These are phyloP conservation scores for Leucania comma DNA, from an alignment of 2,888 invertebrate genomes.

Conservation along the genomic window DNA sequence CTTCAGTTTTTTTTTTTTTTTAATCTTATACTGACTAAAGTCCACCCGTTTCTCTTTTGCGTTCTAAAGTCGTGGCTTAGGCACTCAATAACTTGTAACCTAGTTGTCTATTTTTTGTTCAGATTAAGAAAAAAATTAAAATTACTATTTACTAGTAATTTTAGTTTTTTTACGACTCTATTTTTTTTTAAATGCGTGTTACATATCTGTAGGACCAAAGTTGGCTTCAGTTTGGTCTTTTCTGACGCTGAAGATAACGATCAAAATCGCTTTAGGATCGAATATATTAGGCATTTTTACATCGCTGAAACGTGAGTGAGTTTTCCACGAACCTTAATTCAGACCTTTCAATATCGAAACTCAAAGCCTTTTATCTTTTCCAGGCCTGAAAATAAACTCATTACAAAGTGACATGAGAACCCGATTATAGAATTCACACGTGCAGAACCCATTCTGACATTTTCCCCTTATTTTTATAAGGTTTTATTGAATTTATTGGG, in stretches of 20 bases:
- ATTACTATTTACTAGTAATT: background rate
- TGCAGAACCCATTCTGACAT: slow-evolving; percentile 51
- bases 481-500: slow-evolving; percentile 61
- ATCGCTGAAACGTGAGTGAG: slow-evolving; percentile 51
- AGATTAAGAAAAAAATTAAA: slow-evolving; percentile 1
- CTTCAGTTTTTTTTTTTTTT: too few relatives aligned
- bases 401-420: slow-evolving; percentile 71
- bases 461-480: slow-evolving; percentile 50
- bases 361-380: slow-evolving; percentile 69
- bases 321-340: slow-evolving; percentile 60
- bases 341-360: slow-evolving; percentile 66
- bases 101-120: background rate
- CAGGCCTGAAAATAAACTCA: slow-evolving; percentile 70
- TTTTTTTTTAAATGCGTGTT: background rate
- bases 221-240: slow-evolving; percentile 15
- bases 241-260: slow-evolving; percentile 39
- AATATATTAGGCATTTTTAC: slow-evolving; percentile 57
- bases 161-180: too few relatives aligned
- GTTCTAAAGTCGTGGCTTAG: too few relatives aligned
- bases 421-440: slow-evolving; percentile 63
- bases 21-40: too few relatives aligned
- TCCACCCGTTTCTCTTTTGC: too few relatives aligned
- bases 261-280: slow-evolving; percentile 47
- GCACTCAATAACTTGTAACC: background rate
- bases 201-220: slow-evolving; percentile 4